Percentiles rank a stretch among this genome's conserved stretches.
Conservation (phyloP, 1,140 invertebrate genomes). For the Drosophila repleta region DNA sequence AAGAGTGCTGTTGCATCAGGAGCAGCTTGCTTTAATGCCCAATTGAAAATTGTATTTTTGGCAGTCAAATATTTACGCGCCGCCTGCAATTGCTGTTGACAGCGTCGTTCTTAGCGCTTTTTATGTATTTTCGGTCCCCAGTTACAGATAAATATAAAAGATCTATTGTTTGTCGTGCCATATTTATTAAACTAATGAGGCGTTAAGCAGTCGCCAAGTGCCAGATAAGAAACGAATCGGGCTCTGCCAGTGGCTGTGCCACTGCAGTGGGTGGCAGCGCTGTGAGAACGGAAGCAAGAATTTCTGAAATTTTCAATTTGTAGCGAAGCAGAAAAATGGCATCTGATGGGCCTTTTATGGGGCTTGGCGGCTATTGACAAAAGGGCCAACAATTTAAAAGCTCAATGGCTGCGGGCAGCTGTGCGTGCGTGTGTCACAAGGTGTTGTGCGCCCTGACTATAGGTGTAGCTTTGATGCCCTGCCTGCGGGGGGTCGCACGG, state of each 20-base stretch:
- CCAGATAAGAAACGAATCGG: conserved; percentile 35
- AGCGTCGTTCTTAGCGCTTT: background rate
- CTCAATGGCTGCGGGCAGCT: conserved; percentile 39
- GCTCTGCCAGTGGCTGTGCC: background rate
- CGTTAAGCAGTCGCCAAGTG: conserved; percentile 34
- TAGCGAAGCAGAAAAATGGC: conserved; percentile 52
- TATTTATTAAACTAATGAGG: conserved; percentile 65
- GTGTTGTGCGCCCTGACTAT: conserved; percentile 26
- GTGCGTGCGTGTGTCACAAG: conserved; percentile 23
- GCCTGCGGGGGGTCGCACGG: conserved; percentile 1
- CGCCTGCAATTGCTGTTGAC: conserved; percentile 1
- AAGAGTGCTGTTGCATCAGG: background rate
- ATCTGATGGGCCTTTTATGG: conserved; percentile 62
- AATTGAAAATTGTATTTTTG: background rate
- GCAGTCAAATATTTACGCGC: background rate
- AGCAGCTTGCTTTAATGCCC: background rate
- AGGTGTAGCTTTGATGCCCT: conserved; percentile 6
- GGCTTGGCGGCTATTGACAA: conserved; percentile 54
- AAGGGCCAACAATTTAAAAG: conserved; percentile 39
- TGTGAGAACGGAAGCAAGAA: conserved; percentile 27
- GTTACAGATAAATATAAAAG: conserved; percentile 4
- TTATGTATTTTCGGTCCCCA: background rate
- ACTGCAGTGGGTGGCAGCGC: background rate
- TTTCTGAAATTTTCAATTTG: conserved; percentile 66
- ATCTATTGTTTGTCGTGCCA: conserved; percentile 26